These are phyloP conservation scores for Gasterosteus nipponicus DNA, from an alignment of 2,113 vertebrate species.

Conservation along the genomic window DNA sequence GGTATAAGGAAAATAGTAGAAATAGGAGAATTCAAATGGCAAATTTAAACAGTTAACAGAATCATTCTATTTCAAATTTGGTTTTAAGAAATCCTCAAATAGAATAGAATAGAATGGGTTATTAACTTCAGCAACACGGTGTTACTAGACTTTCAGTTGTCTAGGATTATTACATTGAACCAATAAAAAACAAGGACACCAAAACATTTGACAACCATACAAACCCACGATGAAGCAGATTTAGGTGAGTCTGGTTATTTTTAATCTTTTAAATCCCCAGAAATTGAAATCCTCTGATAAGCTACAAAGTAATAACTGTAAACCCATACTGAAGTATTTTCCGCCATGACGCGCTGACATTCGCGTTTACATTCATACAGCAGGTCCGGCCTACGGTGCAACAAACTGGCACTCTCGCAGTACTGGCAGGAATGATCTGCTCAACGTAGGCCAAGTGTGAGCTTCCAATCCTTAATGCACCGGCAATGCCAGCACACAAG, in stretches of 20 bases:
- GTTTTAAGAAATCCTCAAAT: too few species aligned
- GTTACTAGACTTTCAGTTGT: neutral
- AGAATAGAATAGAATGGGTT: neutral
- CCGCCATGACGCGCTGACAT: conserved; percentile 8
- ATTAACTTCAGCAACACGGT: neutral
- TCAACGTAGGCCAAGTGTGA: conserved; percentile 43
- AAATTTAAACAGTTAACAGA: neutral
- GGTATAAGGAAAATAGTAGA: neutral
- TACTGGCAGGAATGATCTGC: conserved; percentile 51
- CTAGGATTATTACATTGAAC: neutral
- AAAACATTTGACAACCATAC: neutral
- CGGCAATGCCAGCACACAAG: conserved; percentile 45
- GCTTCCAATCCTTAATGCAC: conserved; percentile 30
- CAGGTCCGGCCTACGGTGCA: neutral
- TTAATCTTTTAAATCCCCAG: neutral
- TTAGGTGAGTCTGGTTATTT: neutral
- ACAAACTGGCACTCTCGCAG: neutral
- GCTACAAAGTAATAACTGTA: neutral
- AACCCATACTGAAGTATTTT: neutral
- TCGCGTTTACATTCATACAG: conserved; percentile 25
- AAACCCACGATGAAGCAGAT: neutral
- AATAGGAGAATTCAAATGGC: neutral
- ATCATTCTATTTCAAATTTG: neutral
- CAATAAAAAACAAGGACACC: neutral
- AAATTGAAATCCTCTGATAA: neutral